phyloP scores from a whole-genome alignment of 1,140 invertebrate genomes.

The Oreohelix idahoensis region DNA sequence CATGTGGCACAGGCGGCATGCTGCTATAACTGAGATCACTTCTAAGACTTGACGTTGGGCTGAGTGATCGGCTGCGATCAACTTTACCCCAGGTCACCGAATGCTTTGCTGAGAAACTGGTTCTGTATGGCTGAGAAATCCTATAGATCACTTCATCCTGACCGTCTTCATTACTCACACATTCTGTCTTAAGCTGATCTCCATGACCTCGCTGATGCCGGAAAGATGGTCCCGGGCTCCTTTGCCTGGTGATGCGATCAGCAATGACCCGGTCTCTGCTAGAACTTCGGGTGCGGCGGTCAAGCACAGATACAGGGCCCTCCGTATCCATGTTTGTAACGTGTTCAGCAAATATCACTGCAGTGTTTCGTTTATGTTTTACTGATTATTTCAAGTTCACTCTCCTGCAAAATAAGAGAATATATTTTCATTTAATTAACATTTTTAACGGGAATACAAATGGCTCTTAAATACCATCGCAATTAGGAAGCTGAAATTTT shows the following conservation, averaged over 20 bases:
- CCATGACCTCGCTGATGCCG: neutral
- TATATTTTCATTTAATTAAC: no score
- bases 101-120: slow-evolving; percentile 59
- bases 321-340: slow-evolving; percentile 53
- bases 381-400: no score
- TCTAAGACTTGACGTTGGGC: slow-evolving; percentile 49
- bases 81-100: slow-evolving; percentile 47
- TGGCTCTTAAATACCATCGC: no score
- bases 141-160: slow-evolving; percentile 54
- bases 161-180: slow-evolving; percentile 23
- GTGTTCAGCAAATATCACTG: neutral
- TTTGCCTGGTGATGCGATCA: slow-evolving; percentile 54
- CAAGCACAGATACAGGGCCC: slow-evolving; percentile 57
- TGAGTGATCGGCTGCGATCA: slow-evolving; percentile 54
- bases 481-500: no score
- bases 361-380: no score
- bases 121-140: slow-evolving; percentile 60
- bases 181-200: neutral
- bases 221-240: slow-evolving; percentile 44
- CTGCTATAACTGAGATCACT: slow-evolving; percentile 45
- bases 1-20: neutral
- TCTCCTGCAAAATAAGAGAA: no score
- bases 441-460: no score
- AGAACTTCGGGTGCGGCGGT: slow-evolving; percentile 45
- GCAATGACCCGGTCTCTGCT: slow-evolving; percentile 36